A percentile compares a stretch with the other conserved stretches of the same genome.
Evolutionary conservation across 2,888 invertebrate genomes (phyloP).

Genomic region (Drosophila dives): DNA sequence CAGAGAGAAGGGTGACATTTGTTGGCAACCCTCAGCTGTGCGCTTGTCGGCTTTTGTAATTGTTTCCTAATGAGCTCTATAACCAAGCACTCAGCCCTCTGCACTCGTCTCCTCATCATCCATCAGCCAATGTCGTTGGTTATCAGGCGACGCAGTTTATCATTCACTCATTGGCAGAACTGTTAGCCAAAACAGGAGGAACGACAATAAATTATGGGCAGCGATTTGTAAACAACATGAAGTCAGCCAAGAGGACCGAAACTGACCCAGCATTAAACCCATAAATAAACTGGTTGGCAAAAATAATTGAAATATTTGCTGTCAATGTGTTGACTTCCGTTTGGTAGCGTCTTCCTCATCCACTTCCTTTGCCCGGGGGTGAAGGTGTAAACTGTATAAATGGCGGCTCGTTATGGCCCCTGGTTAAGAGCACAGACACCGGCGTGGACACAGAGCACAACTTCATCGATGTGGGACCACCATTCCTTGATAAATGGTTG

Average conservation of each 20-base stretch:
- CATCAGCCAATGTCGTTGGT: slow-evolving; percentile 47
- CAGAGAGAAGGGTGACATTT: slow-evolving; percentile 53
- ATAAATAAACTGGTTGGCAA: slow-evolving; percentile 64
- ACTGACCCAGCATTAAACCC: slow-evolving; percentile 38
- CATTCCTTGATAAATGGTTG: slow-evolving; percentile 63
- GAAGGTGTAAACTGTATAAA: slow-evolving; percentile 78
- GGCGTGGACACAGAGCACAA: slow-evolving; percentile 22
- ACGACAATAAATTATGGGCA: slow-evolving; percentile 71
- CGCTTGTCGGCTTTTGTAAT: slow-evolving; percentile 58
- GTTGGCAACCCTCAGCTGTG: slow-evolving; percentile 60
- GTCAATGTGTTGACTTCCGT: slow-evolving; percentile 78
- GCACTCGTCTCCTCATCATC: slow-evolving; percentile 13
- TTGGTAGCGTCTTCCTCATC: slow-evolving; percentile 14
- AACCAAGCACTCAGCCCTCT: slow-evolving; percentile 9
- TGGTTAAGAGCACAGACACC: slow-evolving; percentile 46
- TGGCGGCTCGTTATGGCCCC: slow-evolving; percentile 72
- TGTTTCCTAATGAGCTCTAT: slow-evolving; percentile 72
- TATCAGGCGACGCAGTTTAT: slow-evolving; percentile 69
- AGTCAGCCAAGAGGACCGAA: slow-evolving; percentile 38
- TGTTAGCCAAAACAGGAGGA: slow-evolving; percentile 54
- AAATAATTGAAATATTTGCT: slow-evolving; percentile 80
- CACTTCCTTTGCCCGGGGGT: slow-evolving; percentile 57
- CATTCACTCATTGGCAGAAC: slow-evolving; percentile 73
- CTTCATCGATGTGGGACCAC: slow-evolving; percentile 36
- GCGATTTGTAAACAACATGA: slow-evolving; percentile 74